Evolutionary conservation across 2,113 vertebrate species (phyloP).

Genomic region (Leucopternis melanops): DNA sequence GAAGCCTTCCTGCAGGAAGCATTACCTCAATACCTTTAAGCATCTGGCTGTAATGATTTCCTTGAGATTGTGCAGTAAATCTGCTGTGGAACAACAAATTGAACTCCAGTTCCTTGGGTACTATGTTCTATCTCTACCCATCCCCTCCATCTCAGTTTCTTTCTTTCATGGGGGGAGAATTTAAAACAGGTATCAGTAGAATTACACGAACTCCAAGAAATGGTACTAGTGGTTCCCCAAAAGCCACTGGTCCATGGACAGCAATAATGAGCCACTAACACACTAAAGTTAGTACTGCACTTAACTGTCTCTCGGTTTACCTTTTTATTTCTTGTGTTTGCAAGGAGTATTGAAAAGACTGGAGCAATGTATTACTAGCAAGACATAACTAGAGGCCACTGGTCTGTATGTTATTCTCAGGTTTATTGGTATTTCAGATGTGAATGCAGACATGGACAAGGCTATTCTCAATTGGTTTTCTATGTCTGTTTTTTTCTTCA

Average conservation of each 20-base stretch:
- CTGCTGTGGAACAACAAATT: conserved; percentile 24
- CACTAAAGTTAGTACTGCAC: neutral
- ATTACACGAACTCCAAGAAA: neutral
- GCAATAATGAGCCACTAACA: neutral
- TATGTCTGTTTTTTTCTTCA: neutral
- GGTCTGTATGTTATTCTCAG: neutral
- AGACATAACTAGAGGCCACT: neutral
- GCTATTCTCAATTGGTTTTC: neutral
- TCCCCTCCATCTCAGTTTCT: neutral
- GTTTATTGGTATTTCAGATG: neutral
- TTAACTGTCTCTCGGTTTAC: neutral
- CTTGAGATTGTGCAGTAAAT: conserved; percentile 34
- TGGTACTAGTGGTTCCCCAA: neutral
- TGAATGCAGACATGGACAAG: neutral
- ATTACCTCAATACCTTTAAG: neutral
- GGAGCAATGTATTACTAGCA: neutral
- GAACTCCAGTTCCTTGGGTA: neutral
- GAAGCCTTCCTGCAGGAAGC: neutral
- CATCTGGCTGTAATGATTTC: neutral
- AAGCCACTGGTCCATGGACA: neutral
- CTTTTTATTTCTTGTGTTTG: neutral
- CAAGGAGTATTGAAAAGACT: neutral
- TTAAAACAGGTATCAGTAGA: neutral
- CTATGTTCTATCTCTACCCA: conserved; percentile 13
- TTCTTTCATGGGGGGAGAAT: neutral